Conservation (phyloP, 2,888 invertebrate genomes). For the Bedellia somnulentella region DNA sequence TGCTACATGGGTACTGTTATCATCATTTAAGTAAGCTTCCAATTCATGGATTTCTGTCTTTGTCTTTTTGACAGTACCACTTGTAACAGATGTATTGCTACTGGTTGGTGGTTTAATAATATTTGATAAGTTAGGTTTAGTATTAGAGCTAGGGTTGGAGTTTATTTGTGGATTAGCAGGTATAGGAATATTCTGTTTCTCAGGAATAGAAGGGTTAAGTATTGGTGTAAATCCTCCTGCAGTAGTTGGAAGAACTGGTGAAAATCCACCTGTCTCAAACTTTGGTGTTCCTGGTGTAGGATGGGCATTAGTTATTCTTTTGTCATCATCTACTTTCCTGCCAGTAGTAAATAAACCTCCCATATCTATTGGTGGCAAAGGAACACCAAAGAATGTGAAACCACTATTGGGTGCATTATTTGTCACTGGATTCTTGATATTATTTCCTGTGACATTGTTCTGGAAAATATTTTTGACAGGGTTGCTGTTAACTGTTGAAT, state of each 20-base stretch:
- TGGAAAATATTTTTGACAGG: neutral
- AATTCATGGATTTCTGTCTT: slow-evolving; percentile 49
- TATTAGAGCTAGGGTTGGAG: neutral
- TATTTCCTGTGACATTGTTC: slow-evolving; percentile 11
- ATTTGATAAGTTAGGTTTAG: slow-evolving; percentile 12
- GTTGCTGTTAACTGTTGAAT: neutral
- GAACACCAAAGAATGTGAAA: slow-evolving; percentile 85
- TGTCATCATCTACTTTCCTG: slow-evolving; percentile 42
- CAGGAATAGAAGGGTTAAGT: slow-evolving; percentile 36
- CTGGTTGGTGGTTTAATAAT: slow-evolving; percentile 19
- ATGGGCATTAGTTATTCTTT: slow-evolving; percentile 25
- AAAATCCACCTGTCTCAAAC: slow-evolving; percentile 76
- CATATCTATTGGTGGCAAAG: slow-evolving; percentile 72
- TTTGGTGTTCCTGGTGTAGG: slow-evolving; percentile 56
- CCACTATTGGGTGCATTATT: slow-evolving; percentile 59
- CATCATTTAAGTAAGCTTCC: slow-evolving; percentile 36
- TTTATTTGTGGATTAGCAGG: neutral
- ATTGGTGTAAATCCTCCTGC: slow-evolving; percentile 74
- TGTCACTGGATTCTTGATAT: slow-evolving; percentile 28
- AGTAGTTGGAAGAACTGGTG: slow-evolving; percentile 72
- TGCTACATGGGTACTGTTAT: slow-evolving; percentile 40
- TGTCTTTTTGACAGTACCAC: slow-evolving; percentile 37
- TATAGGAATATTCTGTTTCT: slow-evolving; percentile 12
- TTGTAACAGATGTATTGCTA: slow-evolving; percentile 29
- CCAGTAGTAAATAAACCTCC: slow-evolving; percentile 64